Evolutionary conservation across 2,797 vertebrate genomes (phyloP), one percentile per base, ranked within the genome.

Genomic region (Podarcis siculus): DNA sequence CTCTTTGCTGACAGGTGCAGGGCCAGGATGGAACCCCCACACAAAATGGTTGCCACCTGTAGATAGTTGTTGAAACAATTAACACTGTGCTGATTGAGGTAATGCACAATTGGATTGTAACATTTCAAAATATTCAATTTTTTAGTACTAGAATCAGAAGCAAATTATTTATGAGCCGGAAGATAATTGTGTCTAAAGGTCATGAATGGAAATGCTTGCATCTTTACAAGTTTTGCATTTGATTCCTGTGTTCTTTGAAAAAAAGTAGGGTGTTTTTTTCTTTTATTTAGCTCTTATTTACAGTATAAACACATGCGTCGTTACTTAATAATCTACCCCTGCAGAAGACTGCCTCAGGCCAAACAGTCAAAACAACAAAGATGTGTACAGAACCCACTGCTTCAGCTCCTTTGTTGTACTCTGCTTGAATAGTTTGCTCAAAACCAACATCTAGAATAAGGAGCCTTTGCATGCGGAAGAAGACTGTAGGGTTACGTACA

Each of bases 121-220:
- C 37, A 25, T 35, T 30, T 37, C 19, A 58, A 71, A 83, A 73
- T 58, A 15, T 32, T 72, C 32, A 79, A 69, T 37, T 55, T 67
- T 78, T 85, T 86, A 35, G 30, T 67, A 49, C 7, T n/a, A 27
- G 21, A 86, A 67, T 1, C 12, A 35, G 39, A 69, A 77, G 12
- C 30, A 39, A 77, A 13, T 73, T 83, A 55, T 61, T 75, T 58
- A 27, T 83, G 75, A 92, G 92, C 90, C 90, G 77, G 93, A 94
- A 89, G 92, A 83, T 55, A 71, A 79, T 3, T 8, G 23, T 58
- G 2, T 93, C 85, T 91, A 58, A 89, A 90, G 90, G 85, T 23
- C 87, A 61, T 83, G 79, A 15, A 55, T 4, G 13, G 13, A 55
- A 55, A 55, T 39, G 77, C 3, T 0, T 58, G 1, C 1, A 45